Base-by-base conservation (phyloP, 2,888 invertebrate species). In the Deroplatys truncata region DNA sequence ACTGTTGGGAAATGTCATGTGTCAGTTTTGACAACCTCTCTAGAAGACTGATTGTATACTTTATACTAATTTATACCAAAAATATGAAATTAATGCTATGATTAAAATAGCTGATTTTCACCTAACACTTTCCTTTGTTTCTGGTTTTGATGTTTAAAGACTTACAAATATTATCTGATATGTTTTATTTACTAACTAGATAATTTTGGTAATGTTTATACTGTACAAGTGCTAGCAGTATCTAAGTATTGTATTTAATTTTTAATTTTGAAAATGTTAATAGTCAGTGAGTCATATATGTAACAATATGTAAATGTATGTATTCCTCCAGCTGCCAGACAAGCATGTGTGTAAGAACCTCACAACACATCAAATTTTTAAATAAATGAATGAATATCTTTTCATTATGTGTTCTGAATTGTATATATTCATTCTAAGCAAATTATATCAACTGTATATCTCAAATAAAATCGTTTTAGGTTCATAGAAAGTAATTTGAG, bases 41-140 rank as follows among this genome's bases (percentile, higher is more conserved):
- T 31, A 84, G 87, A 89, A 89, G 89, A 89, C 89, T 89, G 89
- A 89, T 89, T 49, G 85, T 89, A 86, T 29, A 87, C 83, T 87
- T 87, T 87, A 35, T 87, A 87, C 87, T 83, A 83, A 83, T 83
- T 87, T 87, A 82, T 87, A 87, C 56, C 56, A 72, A 72, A 16
- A 72, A 72, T 25, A 72, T 72, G 25, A 72, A 72, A 72, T 20
- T 72, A 20, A 72, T 72, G 56, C 25, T 72, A 72, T 72, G 56
- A 25, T 72, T 72, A 72, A 72, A 72, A 72, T 72, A 72, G 56
- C 56, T 72, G 1, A 72, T 72, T 72, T 72, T 72, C 20, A 72
- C 16, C 7, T 72, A 72, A 72, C 16, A 20, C 20, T 72, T 72
- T 72, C 56, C 56, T 72, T 16, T 72, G 20, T 72, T 72, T 72